phyloP scores from a whole-genome alignment of 2,888 invertebrate species.

The Xanthia togata region DNA sequence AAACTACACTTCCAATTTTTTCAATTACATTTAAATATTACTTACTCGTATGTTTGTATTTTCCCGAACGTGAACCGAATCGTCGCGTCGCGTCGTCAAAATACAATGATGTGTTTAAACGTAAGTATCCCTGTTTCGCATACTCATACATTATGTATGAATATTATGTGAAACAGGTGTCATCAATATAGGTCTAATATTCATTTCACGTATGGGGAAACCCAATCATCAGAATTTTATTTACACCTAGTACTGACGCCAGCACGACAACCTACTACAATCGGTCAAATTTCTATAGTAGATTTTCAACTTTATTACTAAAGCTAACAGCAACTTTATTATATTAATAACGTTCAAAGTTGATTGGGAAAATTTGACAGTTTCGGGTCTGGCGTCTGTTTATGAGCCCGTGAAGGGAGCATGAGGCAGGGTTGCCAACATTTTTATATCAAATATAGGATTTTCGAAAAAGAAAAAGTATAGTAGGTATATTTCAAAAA shows the following conservation, averaged over 20 bases:
- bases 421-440: too few relatives aligned
- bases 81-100: background rate
- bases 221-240: background rate
- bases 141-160: constrained; percentile 31
- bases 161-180: background rate
- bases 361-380: too few relatives aligned
- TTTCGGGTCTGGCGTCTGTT: too few relatives aligned
- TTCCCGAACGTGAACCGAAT: constrained; percentile 33
- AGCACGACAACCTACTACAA: too few relatives aligned
- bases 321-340: too few relatives aligned
- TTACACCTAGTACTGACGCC: background rate
- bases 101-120: background rate
- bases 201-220: constrained; percentile 1
- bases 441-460: too few relatives aligned
- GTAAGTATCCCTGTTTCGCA: background rate
- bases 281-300: too few relatives aligned
- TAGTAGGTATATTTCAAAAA: too few relatives aligned
- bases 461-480: too few relatives aligned
- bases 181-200: constrained; percentile 1
- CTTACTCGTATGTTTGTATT: background rate
- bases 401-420: too few relatives aligned
- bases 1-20: background rate
- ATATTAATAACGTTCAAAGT: too few relatives aligned
- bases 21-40: background rate
- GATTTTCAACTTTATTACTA: too few relatives aligned